phyloP scores from a whole-genome alignment of 2,113 vertebrate species.

The Cariama cristata region DNA sequence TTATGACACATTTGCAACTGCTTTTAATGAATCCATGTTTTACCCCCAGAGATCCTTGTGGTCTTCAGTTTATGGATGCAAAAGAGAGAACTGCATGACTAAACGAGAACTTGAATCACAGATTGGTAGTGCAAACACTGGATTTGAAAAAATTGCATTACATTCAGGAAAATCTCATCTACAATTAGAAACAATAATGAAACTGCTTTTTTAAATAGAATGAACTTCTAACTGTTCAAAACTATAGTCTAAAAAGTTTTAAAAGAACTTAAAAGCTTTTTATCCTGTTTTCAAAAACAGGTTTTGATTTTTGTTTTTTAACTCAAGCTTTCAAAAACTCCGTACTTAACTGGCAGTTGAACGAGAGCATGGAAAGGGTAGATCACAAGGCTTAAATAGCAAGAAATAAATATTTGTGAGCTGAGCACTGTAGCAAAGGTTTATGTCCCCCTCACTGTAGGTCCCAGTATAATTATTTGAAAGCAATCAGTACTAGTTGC shows the following conservation, averaged over 20 bases:
- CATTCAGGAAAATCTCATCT: not conserved
- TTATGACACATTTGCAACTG: not conserved
- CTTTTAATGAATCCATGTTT: not conserved
- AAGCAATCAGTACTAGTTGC: not conserved
- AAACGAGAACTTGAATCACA: not conserved
- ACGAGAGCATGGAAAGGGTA: not conserved
- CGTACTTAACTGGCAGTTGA: not conserved
- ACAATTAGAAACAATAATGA: not conserved
- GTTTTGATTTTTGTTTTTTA: not conserved
- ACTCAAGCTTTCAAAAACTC: not conserved
- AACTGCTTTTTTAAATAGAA: not conserved
- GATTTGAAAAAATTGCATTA: not conserved
- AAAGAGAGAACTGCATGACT: not conserved
- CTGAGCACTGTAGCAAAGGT: not conserved
- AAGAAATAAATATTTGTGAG: not conserved
- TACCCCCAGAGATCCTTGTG: not conserved
- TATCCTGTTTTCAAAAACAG: not conserved
- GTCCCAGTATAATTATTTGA: not conserved
- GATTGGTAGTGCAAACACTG: not conserved
- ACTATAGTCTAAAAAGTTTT: not conserved
- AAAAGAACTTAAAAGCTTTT: not conserved
- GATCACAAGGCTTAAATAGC: not conserved
- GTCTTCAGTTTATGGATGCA: not conserved
- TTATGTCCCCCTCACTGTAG: not conserved
- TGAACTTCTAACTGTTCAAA: not conserved